Evolutionary conservation across 2,888 invertebrate genomes (phyloP), one percentile per base, ranked within the genome.

Genomic region (Drosophila infuscata): DNA sequence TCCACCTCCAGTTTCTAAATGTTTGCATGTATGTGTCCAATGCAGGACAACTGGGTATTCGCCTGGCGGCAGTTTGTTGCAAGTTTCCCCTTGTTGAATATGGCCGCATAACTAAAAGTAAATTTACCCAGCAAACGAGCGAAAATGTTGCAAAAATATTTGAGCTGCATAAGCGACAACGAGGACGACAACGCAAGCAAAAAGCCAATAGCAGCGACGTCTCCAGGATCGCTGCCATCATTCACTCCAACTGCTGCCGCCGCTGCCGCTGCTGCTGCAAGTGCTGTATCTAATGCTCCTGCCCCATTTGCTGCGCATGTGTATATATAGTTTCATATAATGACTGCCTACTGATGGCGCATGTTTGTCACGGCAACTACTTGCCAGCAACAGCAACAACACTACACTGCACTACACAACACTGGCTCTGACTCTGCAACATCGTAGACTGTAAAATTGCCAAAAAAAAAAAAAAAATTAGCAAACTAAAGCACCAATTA

Each of bases 81-180:
- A 74, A 61, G 49, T 74, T 64, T 70, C 46, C 43, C 53, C 68
- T 59, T 71, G 74, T 81, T 70, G 70, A 75, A 82, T 85, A 85
- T 85, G 74, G 86, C 74, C 86, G 83, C 83, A 83, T 86, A 83
- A 81, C 83, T 75, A 79, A 86, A 86, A 86, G 83, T 83, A 84
- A 84, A 84, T 84, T 83, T 84, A 65, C 83, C 71, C 82, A 79
- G 79, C 79, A 84, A 84, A 83, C 83, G 87, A 84, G 77, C 77
- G 72, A 84, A 84, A 83, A 86, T 86, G 83, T 86, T 84, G 83
- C 82, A 77, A 83, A 84, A 86, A 84, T 84, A 84, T 84, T 84
- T 84, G 83, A 83, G 82, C 79, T 86, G 82, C 83, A 84, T 84
- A 84, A 81, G 81, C 81, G 70, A 57, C 67, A 68, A 20, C 46